Evolutionary conservation across 53 echinoderm and acorn worm species (phyloP), one percentile per base, ranked within the genome.

Genomic region (Glandiceps talaboti): DNA sequence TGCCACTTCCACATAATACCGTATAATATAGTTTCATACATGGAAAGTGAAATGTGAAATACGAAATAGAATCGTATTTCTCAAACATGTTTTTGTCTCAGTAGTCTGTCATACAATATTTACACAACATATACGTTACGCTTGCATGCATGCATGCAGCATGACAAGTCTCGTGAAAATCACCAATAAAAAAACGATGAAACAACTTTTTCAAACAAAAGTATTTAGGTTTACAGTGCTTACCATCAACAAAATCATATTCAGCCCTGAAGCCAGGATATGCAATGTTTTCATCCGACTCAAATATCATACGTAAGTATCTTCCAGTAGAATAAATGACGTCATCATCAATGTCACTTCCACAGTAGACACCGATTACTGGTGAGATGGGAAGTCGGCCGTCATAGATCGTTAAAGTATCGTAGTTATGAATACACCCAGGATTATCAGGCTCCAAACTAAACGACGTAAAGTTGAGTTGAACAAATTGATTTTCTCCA

Each of bases 291-390:
- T 75, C 32, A 74, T 88, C 88, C 0, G 88, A 85, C 75, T 88
- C 31, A 45, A 88, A 88, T 1, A 88, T 85, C 0, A 88, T 31
- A 30, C 74, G 77, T 45, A 85, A 31, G 27, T 14, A 81, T 73
- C 33, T 27, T 28, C 73, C 72, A 0, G 85, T 85, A 1, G 88
- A 88, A 27, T 77, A 14, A 27, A 76, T 73, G 26, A 33, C 33
- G 1, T n/a, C 31, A 29, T 85, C 85, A 29, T 85, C 85, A n/a
- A 89, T 80, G 25, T 31, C 31, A 30, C 74, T 82, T 1, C 92
- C 92, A 74, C 92, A 92, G 77, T 81, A 89, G 0, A 26, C 27
- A 1, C 89, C 87, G 0, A 79, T 25, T 33, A 89, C 75, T 0
- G 33, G 30, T 1, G 29, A 76, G 26, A 74, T 45, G 28, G 27